These are phyloP conservation scores for Heliconius cydno DNA, from an alignment of 2,888 invertebrate species.

Conservation along the genomic window DNA sequence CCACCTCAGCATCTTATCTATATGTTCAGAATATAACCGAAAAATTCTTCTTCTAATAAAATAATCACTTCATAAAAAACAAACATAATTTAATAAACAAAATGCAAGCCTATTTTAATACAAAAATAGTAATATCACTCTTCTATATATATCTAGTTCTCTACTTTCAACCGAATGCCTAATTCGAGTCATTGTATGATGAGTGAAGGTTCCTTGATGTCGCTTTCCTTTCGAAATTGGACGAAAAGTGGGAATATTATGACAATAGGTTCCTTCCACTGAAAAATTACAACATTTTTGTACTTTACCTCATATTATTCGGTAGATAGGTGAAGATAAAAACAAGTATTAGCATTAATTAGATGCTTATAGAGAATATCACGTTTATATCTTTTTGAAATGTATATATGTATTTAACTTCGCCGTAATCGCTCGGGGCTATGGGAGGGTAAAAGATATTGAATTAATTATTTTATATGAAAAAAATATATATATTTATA, in stretches of 20 bases:
- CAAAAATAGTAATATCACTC: background rate
- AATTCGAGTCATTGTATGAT: no score
- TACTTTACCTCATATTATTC: background rate
- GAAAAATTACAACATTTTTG: no score
- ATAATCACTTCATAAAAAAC: background rate
- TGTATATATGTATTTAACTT: background rate
- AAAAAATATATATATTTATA: background rate
- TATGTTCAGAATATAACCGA: background rate
- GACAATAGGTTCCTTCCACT: no score
- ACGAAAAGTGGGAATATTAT: no score
- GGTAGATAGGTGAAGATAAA: background rate
- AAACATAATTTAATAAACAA: no score
- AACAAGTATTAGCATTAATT: background rate
- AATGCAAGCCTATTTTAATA: no score
- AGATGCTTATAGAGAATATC: background rate
- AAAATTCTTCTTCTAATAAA: background rate
- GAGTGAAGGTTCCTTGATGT: no score
- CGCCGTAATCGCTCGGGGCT: background rate
- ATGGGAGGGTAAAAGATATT: background rate
- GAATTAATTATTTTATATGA: constrained; percentile 7
- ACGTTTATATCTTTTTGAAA: background rate
- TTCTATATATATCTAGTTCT: no score
- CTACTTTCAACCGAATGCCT: no score
- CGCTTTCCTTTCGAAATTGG: no score
- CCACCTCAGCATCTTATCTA: no score